phyloP scores from a whole-genome alignment of 2,113 vertebrate species.

The Lota lota region DNA sequence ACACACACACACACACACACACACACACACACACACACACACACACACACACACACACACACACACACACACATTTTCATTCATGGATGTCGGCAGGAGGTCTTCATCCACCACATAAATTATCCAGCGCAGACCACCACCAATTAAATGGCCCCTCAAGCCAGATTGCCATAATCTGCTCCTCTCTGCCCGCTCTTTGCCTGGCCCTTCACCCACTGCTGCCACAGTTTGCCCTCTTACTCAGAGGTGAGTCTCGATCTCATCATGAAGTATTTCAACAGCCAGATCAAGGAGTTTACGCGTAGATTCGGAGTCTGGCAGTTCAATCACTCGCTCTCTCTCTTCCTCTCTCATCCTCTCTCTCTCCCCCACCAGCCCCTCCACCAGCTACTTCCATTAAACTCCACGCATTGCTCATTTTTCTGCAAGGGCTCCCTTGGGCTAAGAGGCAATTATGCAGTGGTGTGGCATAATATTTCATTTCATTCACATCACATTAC shows the following conservation, averaged over 20 bases:
- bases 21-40: too few relatives aligned
- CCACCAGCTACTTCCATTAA: constrained; percentile 64
- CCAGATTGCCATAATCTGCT: constrained; percentile 10
- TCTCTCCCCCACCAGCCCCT: constrained; percentile 28
- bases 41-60: too few relatives aligned
- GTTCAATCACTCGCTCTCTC: constrained; percentile 25
- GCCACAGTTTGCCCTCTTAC: constrained; percentile 43
- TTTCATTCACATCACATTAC: constrained; percentile 66
- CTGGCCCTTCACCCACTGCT: constrained; percentile 13
- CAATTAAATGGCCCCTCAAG: constrained; percentile 41
- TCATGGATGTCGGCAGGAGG: constrained; percentile 8
- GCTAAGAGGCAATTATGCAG: constrained; percentile 78
- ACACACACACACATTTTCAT: neutral
- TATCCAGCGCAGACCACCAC: constrained; percentile 33
- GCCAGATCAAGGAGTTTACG: constrained; percentile 61
- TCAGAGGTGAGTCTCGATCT: constrained; percentile 35
- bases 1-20: too few relatives aligned
- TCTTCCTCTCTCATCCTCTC: constrained; percentile 9
- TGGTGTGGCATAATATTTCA: constrained; percentile 76
- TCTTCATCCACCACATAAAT: constrained; percentile 33
- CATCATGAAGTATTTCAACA: constrained; percentile 51
- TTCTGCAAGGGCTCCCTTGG: constrained; percentile 75
- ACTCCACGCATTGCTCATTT: constrained; percentile 71
- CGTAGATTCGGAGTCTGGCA: constrained; percentile 43
- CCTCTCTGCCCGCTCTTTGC: neutral